Percentiles rank a stretch among this genome's conserved stretches.
Evolutionary conservation across 2,113 vertebrate species (phyloP).

Genomic region (Sphaerodactylus townsendi): DNA sequence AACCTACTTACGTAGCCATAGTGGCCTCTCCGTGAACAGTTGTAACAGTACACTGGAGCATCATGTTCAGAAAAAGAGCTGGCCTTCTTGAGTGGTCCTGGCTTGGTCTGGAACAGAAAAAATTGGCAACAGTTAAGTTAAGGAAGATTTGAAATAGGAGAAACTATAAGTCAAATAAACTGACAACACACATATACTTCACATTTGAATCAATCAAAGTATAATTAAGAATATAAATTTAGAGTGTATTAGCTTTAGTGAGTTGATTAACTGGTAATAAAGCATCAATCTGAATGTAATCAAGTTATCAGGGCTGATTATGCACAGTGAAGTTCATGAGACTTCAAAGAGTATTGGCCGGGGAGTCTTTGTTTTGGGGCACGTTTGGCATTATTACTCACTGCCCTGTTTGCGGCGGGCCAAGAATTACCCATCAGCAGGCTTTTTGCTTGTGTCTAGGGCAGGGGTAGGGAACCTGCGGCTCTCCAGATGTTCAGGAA

Average conservation of each 20-base stretch:
- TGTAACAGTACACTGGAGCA: constrained; percentile 73
- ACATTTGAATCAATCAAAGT: neutral
- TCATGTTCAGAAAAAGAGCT: constrained; percentile 35
- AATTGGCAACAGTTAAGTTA: constrained; percentile 8
- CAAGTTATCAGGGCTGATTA: neutral
- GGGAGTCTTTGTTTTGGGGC: no score
- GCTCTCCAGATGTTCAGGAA: no score
- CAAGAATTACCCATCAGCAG: no score
- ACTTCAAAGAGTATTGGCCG: no score
- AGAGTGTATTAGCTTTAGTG: no score
- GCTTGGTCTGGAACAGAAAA: constrained; percentile 72
- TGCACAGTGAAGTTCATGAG: no score
- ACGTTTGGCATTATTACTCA: no score
- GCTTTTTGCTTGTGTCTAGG: no score
- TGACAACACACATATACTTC: neutral
- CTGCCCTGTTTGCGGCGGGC: no score
- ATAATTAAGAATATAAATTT: neutral
- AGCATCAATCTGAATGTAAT: neutral
- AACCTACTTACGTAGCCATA: constrained; percentile 76
- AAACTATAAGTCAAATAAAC: constrained; percentile 39
- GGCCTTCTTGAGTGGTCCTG: constrained; percentile 71
- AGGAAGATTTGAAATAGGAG: neutral
- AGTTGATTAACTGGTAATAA: neutral
- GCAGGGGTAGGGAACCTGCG: no score
- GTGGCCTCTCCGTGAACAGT: constrained; percentile 77